A percentile compares a stretch with the other conserved stretches of the same genome.
These are phyloP conservation scores for Plagiodera versicolora DNA, from an alignment of 2,888 invertebrate genomes.

Conservation along the genomic window DNA sequence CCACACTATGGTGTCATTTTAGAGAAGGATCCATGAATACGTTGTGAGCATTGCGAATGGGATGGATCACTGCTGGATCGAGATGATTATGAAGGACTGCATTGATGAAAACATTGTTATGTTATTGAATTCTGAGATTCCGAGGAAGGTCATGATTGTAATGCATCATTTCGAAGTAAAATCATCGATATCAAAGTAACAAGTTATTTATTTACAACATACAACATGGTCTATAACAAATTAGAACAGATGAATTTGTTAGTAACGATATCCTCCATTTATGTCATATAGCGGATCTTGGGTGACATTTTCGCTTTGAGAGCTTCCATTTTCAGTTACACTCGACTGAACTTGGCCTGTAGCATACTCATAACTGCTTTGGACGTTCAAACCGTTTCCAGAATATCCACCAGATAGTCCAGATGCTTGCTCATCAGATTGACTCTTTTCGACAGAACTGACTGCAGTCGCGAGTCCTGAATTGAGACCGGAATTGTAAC, in stretches of 20 bases:
- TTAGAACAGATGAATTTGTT: not conserved
- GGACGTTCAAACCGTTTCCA: not conserved
- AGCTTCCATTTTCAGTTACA: slow-evolving; percentile 21
- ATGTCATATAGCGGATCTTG: slow-evolving; percentile 32
- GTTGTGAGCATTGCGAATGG: no score
- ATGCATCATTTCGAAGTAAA: no score
- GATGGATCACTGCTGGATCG: no score
- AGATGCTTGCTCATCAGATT: slow-evolving; percentile 2
- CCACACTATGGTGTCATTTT: no score
- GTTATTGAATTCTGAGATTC: no score
- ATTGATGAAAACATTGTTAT: no score
- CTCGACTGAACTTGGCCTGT: not conserved
- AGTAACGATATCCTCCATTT: slow-evolving; percentile 44
- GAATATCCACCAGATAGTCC: slow-evolving; percentile 11
- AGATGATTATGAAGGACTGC: no score
- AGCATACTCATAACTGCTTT: not conserved
- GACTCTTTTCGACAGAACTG: not conserved
- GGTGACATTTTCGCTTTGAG: slow-evolving; percentile 18
- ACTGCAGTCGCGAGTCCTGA: not conserved
- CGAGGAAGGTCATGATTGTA: no score
- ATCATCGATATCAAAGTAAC: no score
- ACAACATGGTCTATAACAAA: slow-evolving; percentile 24
- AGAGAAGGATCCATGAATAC: no score
- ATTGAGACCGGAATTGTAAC: slow-evolving; percentile 5
- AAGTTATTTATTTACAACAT: slow-evolving; percentile 9